Base-by-base conservation (phyloP, 2,113 vertebrate genomes). In the Triplophysa tibetana region DNA sequence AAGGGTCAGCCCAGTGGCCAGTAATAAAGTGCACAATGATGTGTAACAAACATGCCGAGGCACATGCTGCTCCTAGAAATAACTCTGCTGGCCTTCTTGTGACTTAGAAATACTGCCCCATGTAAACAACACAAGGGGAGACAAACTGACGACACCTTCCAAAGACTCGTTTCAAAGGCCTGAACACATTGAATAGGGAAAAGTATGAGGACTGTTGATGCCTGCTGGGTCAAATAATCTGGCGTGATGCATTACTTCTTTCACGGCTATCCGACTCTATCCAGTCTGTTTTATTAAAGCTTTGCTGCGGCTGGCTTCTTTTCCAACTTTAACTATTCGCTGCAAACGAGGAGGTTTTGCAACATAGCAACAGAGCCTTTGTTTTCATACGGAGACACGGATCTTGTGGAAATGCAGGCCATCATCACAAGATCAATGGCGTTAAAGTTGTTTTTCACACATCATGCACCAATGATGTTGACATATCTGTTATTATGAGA, bases 391-490 rank as follows among this genome's bases (percentile, higher is more conserved):
- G 19, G 52, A 73, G 58, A 29, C 13, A 41, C 29, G 9, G 70
- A 21, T 33, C 70, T 61, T 61, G 70, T 43, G 70, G 41, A 61
- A 72, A 74, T 74, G 23, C 54, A 74, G 23, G 33, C 13, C 33
- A 74, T 43, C 54, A 23, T 74, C 33, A 43, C 70, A 60, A 43
- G 54, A 61, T 61, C 54, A 61, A 61, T 24, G 33, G 70, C 8
- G 54, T 54, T 61, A n/a, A 54, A 24, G 54, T 60, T 21, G 70
- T 74, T 73, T 73, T 73, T 74, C 33, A 61, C 70, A 60, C 54
- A 60, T n/a, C 24, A n/a, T 29, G 58, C 54, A 43, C 23, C 54
- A 5, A 74, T 9, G 1, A 61, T 74, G 33, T 74, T 73, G 70
- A 60, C 54, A 43, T 33, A 73, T 73, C n/a, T 73, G 70, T 60